Evolutionary conservation across 1,140 invertebrate species (phyloP), one percentile per base, ranked within the genome.

Genomic region (Zaprionus ornatus): DNA sequence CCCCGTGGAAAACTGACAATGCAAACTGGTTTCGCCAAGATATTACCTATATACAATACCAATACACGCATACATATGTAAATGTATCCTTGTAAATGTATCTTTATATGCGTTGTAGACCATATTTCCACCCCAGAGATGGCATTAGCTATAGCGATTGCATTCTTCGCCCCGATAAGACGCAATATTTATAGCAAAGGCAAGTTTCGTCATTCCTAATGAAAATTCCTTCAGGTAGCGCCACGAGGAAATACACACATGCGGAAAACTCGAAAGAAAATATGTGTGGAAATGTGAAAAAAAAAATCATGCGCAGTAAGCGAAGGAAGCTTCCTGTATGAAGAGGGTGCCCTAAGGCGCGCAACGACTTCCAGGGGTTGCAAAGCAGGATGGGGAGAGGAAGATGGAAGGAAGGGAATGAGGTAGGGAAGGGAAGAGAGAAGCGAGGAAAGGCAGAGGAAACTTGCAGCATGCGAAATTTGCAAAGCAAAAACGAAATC

Each of bases 251-350:
- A 29, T 68, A 55, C 73, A 72, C 45, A 59, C 50, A 61, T 56
- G 59, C 72, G 40, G 55, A 60, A 78, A 66, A 79, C 29, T 15
- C 21, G 19, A 21, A 50, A 12, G 21, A 72, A 64, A 63, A 67
- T 32, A 3, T 9, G 29, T 29, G 29, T 32, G 40, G 15, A 55
- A 66, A 56, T 77, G 71, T 62, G 65, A 70, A 88, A 84, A 88
- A 70, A 88, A 88, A 88, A n/a, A n/a, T n/a, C 85, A 88, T 88
- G 84, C 84, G 84, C 84, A 88, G 67, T 81, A 66, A 32, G 45
- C 35, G 0, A 29, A 21, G n/a, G 48, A 25, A 48, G 54, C 54
- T n/a, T 23, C 29, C 15, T 40, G 37, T 9, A 40, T 21, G 17
- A 19, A 50, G 12, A 50, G 45, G 45, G 45, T 50, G 19, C 40